phyloP scores from a whole-genome alignment of 2,888 invertebrate genomes.

The Globia sparganii region DNA sequence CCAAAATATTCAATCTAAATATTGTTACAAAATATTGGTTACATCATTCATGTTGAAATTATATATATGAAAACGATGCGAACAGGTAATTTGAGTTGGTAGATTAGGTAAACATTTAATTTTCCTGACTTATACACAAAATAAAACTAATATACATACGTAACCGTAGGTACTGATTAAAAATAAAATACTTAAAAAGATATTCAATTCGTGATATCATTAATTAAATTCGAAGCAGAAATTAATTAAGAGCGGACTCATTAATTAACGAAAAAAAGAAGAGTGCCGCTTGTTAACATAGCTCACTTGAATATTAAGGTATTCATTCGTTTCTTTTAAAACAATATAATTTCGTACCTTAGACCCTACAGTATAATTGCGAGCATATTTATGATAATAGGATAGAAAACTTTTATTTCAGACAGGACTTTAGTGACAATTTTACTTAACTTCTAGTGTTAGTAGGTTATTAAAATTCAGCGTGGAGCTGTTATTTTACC shows the following conservation, averaged over 20 bases:
- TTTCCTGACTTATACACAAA: neutral
- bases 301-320: neutral
- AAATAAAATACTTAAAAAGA: neutral
- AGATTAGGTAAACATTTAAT: neutral
- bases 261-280: constrained; percentile 1
- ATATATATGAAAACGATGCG: neutral
- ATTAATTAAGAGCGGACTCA: constrained; percentile 24
- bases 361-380: neutral
- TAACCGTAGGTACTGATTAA: neutral
- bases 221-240: constrained; percentile 2
- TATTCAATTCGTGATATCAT: neutral
- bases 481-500: neutral
- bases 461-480: too few species aligned
- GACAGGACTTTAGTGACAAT: too few species aligned
- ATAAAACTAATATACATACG: neutral
- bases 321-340: neutral
- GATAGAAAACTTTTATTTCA: too few species aligned
- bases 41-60: neutral
- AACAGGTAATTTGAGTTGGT: neutral
- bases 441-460: too few species aligned
- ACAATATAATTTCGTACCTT: neutral
- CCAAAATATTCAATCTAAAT: too few species aligned
- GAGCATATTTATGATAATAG: neutral
- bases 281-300: neutral
- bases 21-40: neutral